phyloP scores from a whole-genome alignment of 1,140 invertebrate genomes.

The Mycetomoellerius zeteki region DNA sequence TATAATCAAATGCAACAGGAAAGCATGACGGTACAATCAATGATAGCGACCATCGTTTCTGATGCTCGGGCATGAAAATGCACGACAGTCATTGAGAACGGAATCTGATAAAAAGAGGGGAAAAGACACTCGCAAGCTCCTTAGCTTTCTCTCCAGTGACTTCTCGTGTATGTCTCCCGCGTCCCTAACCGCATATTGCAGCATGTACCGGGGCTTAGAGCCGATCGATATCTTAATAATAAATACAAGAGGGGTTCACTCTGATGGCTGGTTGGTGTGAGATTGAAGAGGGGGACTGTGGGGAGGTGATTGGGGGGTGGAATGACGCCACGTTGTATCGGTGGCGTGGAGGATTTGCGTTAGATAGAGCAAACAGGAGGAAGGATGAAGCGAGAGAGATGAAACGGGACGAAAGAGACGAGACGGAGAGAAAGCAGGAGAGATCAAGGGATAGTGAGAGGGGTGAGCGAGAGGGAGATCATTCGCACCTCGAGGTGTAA shows the following conservation, averaged over 20 bases:
- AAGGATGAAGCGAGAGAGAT: constrained; percentile 46
- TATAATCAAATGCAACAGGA: not conserved
- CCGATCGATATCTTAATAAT: constrained; percentile 87
- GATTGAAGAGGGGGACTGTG: constrained; percentile 82
- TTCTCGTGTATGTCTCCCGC: constrained; percentile 66
- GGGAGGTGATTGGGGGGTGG: constrained; percentile 79
- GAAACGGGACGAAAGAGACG: constrained; percentile 59
- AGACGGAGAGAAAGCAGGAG: constrained; percentile 48
- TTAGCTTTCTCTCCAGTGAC: constrained; percentile 58
- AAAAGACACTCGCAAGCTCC: constrained; percentile 32
- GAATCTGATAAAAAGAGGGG: not conserved
- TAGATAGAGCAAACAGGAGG: constrained; percentile 52
- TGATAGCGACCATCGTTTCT: constrained; percentile 12
- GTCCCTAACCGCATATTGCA: constrained; percentile 76
- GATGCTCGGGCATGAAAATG: not conserved
- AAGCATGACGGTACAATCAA: not conserved
- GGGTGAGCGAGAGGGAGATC: constrained; percentile 72
- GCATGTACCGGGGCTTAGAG: constrained; percentile 75
- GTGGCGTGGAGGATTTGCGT: constrained; percentile 65
- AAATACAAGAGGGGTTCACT: constrained; percentile 85
- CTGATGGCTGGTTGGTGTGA: constrained; percentile 84
- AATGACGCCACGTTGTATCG: constrained; percentile 74
- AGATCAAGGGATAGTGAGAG: constrained; percentile 51
- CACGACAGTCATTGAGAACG: constrained; percentile 14
- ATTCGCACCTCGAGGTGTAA: constrained; percentile 86